Percentiles rank a stretch among this genome's conserved stretches.
Evolutionary conservation across 1,140 invertebrate genomes (phyloP).

Genomic region (Drosophila ananassae): DNA sequence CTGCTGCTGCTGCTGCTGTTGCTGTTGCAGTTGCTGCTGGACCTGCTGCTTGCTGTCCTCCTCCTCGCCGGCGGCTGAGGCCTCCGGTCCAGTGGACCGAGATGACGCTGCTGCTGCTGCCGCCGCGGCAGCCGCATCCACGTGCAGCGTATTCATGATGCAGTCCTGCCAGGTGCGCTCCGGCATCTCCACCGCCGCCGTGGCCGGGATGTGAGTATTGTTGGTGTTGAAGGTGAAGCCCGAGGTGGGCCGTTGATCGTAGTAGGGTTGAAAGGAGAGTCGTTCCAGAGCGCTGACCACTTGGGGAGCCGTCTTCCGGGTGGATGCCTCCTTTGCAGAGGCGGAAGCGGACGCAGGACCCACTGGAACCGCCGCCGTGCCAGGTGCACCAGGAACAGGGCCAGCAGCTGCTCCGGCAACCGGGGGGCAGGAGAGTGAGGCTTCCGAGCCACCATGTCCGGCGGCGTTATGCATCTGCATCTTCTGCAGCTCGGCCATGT

Average conservation of each 20-base stretch:
- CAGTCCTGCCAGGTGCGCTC: conserved; percentile 92
- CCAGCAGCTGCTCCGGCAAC: conserved; percentile 1
- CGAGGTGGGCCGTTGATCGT: conserved; percentile 75
- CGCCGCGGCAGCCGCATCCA: conserved; percentile 52
- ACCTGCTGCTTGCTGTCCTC: conserved; percentile 70
- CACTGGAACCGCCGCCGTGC: conserved; percentile 50
- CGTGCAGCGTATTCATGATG: conserved; percentile 84
- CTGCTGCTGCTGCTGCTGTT: conserved; percentile 65
- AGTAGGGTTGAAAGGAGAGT: conserved; percentile 76
- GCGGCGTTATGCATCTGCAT: conserved; percentile 39
- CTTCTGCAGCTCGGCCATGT: conserved; percentile 61
- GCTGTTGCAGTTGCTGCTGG: conserved; percentile 60
- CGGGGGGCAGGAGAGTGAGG: conserved; percentile 65
- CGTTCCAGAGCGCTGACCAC: conserved; percentile 70
- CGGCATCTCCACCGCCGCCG: conserved; percentile 87
- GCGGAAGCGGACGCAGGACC: conserved; percentile 17
- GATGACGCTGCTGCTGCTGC: conserved; percentile 24
- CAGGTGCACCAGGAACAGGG: conserved; percentile 4
- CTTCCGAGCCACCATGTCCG: conserved; percentile 42
- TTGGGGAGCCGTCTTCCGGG: conserved; percentile 46
- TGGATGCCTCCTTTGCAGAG: conserved; percentile 39
- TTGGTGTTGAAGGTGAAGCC: conserved; percentile 83
- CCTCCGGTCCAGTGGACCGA: conserved; percentile 6
- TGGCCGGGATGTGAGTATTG: conserved; percentile 81
- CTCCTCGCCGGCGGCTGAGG: conserved; percentile 34